phyloP scores from a whole-genome alignment of 2,797 vertebrate species.

The Schizothorax lantsangensis region DNA sequence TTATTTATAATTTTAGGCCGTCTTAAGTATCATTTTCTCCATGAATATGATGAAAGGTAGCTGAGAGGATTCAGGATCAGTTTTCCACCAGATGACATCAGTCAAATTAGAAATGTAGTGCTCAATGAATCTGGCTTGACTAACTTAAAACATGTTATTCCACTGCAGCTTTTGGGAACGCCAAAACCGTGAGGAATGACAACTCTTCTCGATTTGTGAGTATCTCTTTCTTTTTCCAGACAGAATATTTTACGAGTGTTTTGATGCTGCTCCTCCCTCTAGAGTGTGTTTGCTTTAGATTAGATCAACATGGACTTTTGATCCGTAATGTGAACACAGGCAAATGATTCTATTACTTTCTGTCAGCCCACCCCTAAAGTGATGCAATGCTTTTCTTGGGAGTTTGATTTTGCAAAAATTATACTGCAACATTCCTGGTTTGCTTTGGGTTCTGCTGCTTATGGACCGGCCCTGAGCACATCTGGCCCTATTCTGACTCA shows the following conservation, averaged over 20 bases:
- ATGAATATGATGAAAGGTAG: constrained; percentile 3
- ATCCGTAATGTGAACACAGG: constrained; percentile 39
- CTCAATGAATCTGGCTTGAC: background rate
- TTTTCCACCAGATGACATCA: background rate
- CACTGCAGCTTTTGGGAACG: constrained; percentile 94
- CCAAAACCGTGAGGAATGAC: constrained; percentile 97
- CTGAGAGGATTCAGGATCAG: background rate
- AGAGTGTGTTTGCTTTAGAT: constrained; percentile 54
- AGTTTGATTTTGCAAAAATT: background rate
- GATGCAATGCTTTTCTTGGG: background rate
- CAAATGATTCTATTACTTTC: background rate
- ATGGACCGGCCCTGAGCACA: constrained; percentile 20
- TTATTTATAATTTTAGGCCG: background rate
- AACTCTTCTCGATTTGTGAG: constrained; percentile 99
- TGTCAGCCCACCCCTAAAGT: background rate
- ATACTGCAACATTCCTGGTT: background rate
- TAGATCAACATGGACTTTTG: constrained; percentile 55
- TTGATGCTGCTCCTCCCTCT: constrained; percentile 36
- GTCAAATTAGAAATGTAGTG: background rate
- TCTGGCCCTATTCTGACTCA: constrained; percentile 43
- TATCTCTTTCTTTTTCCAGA: constrained; percentile 65
- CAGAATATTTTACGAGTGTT: constrained; percentile 11
- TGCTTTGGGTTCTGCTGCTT: constrained; percentile 35
- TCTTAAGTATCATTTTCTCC: background rate
- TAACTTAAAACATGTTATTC: constrained; percentile 59